A percentile compares a stretch with the other conserved stretches of the same genome.
Conservation (phyloP, 37 sponge, comb jelly and placozoan species). For the Mnemiopsis leidyi region DNA sequence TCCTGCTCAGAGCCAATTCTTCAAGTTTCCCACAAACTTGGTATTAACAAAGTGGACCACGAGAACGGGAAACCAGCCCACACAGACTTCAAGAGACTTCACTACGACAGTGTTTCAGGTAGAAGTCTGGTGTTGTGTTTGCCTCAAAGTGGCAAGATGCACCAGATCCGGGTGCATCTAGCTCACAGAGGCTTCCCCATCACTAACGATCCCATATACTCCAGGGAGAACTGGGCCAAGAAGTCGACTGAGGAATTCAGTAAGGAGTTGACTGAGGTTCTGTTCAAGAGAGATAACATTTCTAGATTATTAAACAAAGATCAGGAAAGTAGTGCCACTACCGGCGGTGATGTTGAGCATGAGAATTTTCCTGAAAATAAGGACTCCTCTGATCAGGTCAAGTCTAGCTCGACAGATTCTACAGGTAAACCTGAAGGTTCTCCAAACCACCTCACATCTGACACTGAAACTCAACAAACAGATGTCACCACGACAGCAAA, state of each 20-base stretch:
- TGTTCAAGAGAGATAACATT: constrained; percentile 31
- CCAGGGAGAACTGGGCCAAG: constrained; percentile 62
- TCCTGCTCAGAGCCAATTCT: constrained; percentile 38
- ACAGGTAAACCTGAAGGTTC: neutral
- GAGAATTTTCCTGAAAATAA: neutral
- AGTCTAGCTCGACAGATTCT: neutral
- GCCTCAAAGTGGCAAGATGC: constrained; percentile 43
- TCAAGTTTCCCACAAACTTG: constrained; percentile 16
- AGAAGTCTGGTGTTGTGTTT: constrained; percentile 24
- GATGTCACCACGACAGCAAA: neutral
- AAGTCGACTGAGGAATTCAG: constrained; percentile 51
- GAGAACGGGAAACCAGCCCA: constrained; percentile 31
- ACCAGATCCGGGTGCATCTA: constrained; percentile 33
- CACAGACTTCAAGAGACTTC: constrained; percentile 25
- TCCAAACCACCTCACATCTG: neutral
- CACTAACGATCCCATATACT: constrained; percentile 49
- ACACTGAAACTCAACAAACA: neutral
- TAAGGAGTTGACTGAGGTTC: constrained; percentile 1
- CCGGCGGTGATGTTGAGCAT: neutral
- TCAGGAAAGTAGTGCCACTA: neutral
- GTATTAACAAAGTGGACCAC: constrained; percentile 21
- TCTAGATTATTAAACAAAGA: neutral
- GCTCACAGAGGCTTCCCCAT: constrained; percentile 33
- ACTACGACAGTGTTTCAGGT: neutral
- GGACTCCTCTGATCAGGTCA: neutral